These are phyloP conservation scores for Drosophila mauritiana DNA, from an alignment of 1,140 invertebrate genomes.

Conservation along the genomic window DNA sequence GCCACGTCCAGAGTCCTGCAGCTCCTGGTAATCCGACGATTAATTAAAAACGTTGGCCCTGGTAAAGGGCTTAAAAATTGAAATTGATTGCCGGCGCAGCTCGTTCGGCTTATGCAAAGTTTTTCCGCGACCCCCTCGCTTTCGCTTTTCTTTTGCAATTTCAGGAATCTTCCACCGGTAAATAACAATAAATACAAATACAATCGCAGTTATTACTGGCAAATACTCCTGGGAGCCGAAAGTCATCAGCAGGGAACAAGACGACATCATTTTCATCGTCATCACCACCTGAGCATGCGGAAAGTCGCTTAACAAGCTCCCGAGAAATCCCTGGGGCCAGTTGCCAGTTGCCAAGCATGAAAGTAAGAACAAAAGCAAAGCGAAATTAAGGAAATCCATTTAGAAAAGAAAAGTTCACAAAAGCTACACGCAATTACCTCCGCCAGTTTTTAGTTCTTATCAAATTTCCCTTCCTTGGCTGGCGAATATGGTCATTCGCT, in stretches of 20 bases:
- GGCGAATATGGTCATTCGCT: not conserved
- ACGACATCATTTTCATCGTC: conserved; percentile 35
- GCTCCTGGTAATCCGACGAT: conserved; percentile 74
- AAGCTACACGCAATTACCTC: conserved; percentile 61
- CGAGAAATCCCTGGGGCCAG: conserved; percentile 61
- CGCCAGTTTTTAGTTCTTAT: conserved; percentile 59
- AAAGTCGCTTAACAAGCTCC: conserved; percentile 66
- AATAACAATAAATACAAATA: conserved; percentile 77
- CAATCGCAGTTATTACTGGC: conserved; percentile 75
- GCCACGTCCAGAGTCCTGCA: conserved; percentile 48
- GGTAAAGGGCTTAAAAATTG: conserved; percentile 79
- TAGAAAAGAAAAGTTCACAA: conserved; percentile 63
- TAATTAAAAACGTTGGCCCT: conserved; percentile 81
- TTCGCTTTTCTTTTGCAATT: conserved; percentile 43
- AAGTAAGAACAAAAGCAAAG: conserved; percentile 50
- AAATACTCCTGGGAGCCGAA: conserved; percentile 59
- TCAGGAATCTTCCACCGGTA: conserved; percentile 57
- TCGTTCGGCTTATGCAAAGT: conserved; percentile 62
- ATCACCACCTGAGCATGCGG: conserved; percentile 60
- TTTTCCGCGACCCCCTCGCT: conserved; percentile 8
- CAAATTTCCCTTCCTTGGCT: conserved; percentile 19
- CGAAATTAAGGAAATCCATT: conserved; percentile 67
- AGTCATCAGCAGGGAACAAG: conserved; percentile 58
- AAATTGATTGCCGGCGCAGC: conserved; percentile 73
- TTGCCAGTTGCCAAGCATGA: conserved; percentile 45